Evolutionary conservation across 37 sponge, comb jelly and placozoan species (phyloP).

Genomic region (Cliona cf. orientalis): DNA sequence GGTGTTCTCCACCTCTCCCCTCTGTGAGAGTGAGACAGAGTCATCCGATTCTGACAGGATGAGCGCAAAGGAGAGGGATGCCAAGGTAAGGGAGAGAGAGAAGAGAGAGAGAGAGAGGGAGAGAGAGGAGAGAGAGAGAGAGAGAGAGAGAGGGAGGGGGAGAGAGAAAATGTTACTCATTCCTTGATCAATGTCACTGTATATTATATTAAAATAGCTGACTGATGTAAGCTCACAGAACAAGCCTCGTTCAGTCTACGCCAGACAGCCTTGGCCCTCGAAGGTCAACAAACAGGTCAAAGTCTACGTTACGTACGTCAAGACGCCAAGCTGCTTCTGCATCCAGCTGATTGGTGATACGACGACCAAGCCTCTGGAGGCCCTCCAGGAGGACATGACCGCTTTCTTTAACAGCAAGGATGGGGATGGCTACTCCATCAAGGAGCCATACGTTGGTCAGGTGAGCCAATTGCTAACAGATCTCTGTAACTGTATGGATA

Average conservation of each 20-base stretch:
- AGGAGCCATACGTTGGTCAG: conserved; percentile 34
- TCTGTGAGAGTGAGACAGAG: neutral
- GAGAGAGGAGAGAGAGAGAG: too few relatives aligned
- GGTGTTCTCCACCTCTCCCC: conserved; percentile 16
- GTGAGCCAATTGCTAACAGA: conserved; percentile 5
- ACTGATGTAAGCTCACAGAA: neutral
- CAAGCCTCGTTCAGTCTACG: neutral
- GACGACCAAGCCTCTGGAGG: conserved; percentile 60
- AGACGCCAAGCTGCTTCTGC: conserved; percentile 56
- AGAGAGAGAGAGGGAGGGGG: too few relatives aligned
- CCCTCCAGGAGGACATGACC: conserved; percentile 56
- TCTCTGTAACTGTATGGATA: neutral
- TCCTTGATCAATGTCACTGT: too few relatives aligned
- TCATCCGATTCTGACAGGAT: too few relatives aligned
- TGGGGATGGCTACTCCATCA: conserved; percentile 14
- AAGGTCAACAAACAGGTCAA: neutral
- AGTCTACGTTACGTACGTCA: conserved; percentile 62
- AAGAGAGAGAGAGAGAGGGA: too few relatives aligned
- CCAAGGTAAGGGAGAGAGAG: too few relatives aligned
- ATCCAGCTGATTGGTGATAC: conserved; percentile 64
- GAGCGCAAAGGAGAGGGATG: too few relatives aligned
- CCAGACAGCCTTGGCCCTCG: conserved; percentile 1
- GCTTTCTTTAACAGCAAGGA: conserved; percentile 48
- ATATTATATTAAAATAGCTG: neutral
- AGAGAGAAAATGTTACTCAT: too few relatives aligned